Evolutionary conservation across 2,888 invertebrate genomes (phyloP).

Genomic region (Cephus nigrinus): DNA sequence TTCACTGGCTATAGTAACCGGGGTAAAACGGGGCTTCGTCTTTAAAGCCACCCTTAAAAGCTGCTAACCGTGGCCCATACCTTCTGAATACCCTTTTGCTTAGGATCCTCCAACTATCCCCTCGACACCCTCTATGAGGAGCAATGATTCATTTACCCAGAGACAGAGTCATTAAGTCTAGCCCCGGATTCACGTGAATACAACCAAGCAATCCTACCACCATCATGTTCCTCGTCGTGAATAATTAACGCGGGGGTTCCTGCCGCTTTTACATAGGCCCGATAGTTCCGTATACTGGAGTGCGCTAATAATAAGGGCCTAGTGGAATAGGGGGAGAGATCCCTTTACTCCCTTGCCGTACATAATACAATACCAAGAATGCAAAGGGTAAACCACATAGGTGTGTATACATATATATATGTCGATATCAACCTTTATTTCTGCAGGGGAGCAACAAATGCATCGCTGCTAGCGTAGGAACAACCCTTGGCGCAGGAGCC

Average conservation of each 20-base stretch:
- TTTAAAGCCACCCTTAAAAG: not conserved
- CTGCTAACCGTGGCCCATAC: not conserved
- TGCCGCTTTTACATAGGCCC: not conserved
- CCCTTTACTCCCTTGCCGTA: not conserved
- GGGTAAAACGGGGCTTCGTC: not conserved
- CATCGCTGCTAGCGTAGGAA: too few relatives aligned
- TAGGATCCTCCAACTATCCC: not conserved
- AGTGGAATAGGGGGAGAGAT: not conserved
- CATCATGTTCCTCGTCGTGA: not conserved
- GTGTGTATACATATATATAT: not conserved
- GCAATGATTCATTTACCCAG: not conserved
- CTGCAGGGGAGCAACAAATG: too few relatives aligned
- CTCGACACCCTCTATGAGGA: not conserved
- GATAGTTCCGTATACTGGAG: not conserved
- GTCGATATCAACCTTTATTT: too few relatives aligned
- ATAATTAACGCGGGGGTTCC: not conserved
- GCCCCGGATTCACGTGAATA: not conserved
- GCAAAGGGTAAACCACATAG: not conserved
- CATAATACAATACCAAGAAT: not conserved
- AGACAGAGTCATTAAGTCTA: not conserved
- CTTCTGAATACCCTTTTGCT: not conserved
- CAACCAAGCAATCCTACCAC: not conserved
- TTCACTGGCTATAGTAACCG: slow-evolving; percentile 1
- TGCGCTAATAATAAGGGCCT: not conserved
- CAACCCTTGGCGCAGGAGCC: not conserved